Conservation (phyloP, 2,797 vertebrate species). For the Coccyzus lansbergi region DNA sequence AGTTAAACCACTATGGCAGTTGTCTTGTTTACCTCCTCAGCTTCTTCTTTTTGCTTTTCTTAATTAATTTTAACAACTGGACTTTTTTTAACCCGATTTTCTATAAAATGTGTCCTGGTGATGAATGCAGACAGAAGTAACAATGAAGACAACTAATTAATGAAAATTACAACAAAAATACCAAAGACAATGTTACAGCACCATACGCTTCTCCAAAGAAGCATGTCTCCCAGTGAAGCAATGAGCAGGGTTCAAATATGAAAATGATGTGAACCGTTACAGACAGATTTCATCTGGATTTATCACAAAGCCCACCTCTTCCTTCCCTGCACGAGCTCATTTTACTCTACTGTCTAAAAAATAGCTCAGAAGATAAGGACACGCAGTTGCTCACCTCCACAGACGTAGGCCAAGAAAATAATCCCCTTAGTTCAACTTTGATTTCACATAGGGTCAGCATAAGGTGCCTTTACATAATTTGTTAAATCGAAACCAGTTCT, state of each 20-base stretch:
- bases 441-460: background rate
- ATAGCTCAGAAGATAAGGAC: background rate
- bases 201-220: background rate
- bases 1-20: background rate
- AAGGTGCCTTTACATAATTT: background rate
- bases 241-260: background rate
- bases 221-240: background rate
- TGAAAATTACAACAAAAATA: background rate
- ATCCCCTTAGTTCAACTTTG: background rate
- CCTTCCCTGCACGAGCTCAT: background rate
- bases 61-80: background rate
- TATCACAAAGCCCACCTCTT: background rate
- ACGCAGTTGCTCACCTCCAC: background rate
- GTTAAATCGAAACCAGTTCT: background rate
- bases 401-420: background rate
- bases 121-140: background rate
- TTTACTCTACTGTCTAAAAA: background rate
- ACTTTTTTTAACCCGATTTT: background rate
- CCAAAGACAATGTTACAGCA: background rate
- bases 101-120: background rate
- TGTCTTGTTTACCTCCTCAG: background rate
- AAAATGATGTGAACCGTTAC: background rate
- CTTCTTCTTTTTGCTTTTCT: background rate
- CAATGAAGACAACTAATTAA: background rate
- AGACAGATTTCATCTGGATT: background rate